Conservation (phyloP, 2,888 invertebrate species). For the Drosophila acutilabella region DNA sequence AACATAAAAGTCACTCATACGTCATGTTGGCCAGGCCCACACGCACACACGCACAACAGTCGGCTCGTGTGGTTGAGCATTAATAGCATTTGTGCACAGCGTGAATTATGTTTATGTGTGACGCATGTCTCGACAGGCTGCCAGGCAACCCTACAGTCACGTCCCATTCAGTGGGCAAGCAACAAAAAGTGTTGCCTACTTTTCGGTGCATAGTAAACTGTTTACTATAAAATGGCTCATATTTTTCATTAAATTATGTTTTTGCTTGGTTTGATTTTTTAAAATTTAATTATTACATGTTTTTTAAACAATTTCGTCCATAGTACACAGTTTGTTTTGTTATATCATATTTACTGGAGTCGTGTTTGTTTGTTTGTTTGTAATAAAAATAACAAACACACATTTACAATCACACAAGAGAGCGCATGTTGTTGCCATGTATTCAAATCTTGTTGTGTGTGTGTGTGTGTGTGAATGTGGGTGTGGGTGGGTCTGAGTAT, state of each 20-base stretch:
- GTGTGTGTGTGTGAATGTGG: conserved; percentile 20
- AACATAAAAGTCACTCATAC: conserved; percentile 81
- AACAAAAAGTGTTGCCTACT: conserved; percentile 64
- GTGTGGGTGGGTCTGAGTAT: neutral
- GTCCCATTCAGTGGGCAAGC: conserved; percentile 18
- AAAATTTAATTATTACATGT: neutral
- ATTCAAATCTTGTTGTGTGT: conserved; percentile 28
- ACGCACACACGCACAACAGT: neutral
- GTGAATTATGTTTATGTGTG: conserved; percentile 56
- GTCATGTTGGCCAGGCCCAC: conserved; percentile 53
- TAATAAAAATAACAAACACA: conserved; percentile 43
- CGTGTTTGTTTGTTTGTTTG: conserved; percentile 60
- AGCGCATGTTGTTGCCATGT: conserved; percentile 43
- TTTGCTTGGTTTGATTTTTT: neutral
- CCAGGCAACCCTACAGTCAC: neutral
- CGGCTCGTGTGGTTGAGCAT: conserved; percentile 38
- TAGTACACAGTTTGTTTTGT: conserved; percentile 26
- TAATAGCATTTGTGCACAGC: conserved; percentile 74
- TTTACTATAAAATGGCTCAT: neutral
- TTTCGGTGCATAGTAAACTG: conserved; percentile 36
- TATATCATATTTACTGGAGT: conserved; percentile 40
- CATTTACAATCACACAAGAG: conserved; percentile 21
- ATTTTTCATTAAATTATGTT: neutral
- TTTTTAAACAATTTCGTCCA: conserved; percentile 29
- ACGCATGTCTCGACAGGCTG: conserved; percentile 45